These are phyloP conservation scores for Chlamydotis undulata DNA, from an alignment of 2,113 vertebrate genomes.

Conservation along the genomic window DNA sequence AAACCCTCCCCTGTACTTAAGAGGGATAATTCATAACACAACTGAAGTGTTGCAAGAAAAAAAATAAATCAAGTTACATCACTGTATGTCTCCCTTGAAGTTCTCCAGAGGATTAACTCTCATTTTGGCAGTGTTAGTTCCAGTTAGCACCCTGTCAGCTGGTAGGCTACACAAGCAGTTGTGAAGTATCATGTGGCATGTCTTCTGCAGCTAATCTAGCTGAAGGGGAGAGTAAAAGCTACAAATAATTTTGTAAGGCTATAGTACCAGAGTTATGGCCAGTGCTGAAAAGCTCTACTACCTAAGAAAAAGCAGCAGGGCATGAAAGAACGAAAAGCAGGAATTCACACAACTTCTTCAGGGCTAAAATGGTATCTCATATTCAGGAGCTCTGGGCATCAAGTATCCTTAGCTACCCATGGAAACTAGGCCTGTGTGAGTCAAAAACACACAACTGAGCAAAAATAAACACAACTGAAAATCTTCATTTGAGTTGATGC, in stretches of 20 bases:
- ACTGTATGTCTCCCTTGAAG: background rate
- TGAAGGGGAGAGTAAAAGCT: background rate
- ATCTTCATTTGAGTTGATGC: background rate
- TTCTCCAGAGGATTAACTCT: background rate
- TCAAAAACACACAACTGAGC: background rate
- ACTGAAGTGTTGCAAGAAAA: background rate
- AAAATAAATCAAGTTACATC: background rate
- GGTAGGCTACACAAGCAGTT: background rate
- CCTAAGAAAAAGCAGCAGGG: background rate
- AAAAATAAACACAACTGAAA: conserved; percentile 29
- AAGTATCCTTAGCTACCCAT: background rate
- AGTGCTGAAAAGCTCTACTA: background rate
- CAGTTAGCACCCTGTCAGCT: background rate
- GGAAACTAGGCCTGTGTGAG: conserved; percentile 39
- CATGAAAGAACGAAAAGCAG: background rate
- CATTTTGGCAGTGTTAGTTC: background rate
- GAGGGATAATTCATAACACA: background rate
- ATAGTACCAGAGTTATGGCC: background rate
- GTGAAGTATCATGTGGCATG: background rate
- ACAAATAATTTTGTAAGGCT: background rate
- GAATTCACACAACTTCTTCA: background rate
- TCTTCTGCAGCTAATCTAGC: background rate
- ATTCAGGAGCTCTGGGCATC: conserved; percentile 1
- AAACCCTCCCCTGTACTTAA: background rate
- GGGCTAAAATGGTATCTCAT: background rate